Evolutionary conservation across 2,113 vertebrate species (phyloP).

Genomic region (Neolamprologus falcicula): DNA sequence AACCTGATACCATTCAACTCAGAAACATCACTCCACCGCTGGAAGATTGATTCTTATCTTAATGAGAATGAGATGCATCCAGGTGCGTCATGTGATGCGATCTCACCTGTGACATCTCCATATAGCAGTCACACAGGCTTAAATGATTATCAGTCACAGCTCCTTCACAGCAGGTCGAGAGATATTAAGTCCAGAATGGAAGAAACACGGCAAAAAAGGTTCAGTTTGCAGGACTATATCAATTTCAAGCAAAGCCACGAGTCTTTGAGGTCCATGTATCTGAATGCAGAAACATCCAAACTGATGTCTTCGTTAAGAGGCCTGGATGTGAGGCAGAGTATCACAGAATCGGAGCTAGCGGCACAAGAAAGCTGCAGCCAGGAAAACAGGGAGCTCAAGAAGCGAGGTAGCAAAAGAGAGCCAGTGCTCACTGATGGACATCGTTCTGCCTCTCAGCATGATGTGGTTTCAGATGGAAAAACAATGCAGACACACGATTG

Average conservation of each 20-base stretch:
- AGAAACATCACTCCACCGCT: slow-evolving; percentile 80
- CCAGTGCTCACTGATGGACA: slow-evolving; percentile 19
- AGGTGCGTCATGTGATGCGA: slow-evolving; percentile 60
- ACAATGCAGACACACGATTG: background rate
- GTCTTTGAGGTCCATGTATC: slow-evolving; percentile 56
- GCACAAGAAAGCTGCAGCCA: slow-evolving; percentile 43
- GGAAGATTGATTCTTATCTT: slow-evolving; percentile 84
- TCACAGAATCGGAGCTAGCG: slow-evolving; percentile 54
- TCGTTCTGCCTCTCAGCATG: slow-evolving; percentile 38
- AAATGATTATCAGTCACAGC: slow-evolving; percentile 35
- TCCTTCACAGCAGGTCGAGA: slow-evolving; percentile 4
- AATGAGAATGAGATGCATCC: slow-evolving; percentile 63
- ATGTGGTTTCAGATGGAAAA: slow-evolving; percentile 25
- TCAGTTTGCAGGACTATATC: slow-evolving; percentile 50
- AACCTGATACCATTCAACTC: slow-evolving; percentile 67
- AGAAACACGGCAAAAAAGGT: slow-evolving; percentile 51
- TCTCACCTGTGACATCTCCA: slow-evolving; percentile 72
- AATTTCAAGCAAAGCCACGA: slow-evolving; percentile 50
- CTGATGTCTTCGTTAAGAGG: background rate
- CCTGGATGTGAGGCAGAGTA: slow-evolving; percentile 70
- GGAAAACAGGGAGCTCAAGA: slow-evolving; percentile 54
- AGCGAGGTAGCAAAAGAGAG: slow-evolving; percentile 34
- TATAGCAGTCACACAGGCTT: slow-evolving; percentile 66
- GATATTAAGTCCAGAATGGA: slow-evolving; percentile 51
- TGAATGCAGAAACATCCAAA: slow-evolving; percentile 38